Conservation (phyloP, 2,797 vertebrate genomes). For the Anabas testudineus region DNA sequence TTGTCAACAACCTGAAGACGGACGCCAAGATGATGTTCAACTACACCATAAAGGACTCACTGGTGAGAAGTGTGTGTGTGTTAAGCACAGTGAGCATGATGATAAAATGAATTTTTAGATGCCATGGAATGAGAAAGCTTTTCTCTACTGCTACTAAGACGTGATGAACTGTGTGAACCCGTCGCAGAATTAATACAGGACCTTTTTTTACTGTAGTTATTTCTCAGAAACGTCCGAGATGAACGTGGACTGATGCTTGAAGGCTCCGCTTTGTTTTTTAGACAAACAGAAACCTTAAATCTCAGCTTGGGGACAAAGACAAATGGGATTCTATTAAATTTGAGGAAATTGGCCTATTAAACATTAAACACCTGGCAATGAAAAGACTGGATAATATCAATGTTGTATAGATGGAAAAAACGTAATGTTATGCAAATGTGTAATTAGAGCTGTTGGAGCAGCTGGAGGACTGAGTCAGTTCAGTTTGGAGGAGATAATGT, state of each 20-base stretch:
- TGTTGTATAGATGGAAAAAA: neutral
- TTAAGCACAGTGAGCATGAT: conserved; percentile 5
- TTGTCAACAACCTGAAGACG: conserved; percentile 84
- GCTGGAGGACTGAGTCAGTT: no score
- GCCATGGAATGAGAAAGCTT: neutral
- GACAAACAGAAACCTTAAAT: no score
- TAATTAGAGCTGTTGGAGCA: conserved; percentile 1
- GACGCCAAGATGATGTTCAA: conserved; percentile 86
- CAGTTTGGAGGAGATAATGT: conserved; percentile 8
- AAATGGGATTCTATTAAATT: neutral
- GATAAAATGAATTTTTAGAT: neutral
- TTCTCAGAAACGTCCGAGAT: neutral
- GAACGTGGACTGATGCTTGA: no score
- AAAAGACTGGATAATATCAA: neutral
- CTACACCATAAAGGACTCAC: conserved; percentile 88
- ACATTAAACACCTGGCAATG: neutral
- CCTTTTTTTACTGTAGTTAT: neutral
- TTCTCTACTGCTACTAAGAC: no score
- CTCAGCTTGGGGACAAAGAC: neutral
- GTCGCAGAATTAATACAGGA: neutral
- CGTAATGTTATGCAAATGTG: conserved; percentile 22
- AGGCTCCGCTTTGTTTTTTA: no score
- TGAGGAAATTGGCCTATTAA: conserved; percentile 11
- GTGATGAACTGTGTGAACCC: no score
- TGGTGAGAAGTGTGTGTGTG: conserved; percentile 82